Conservation (phyloP, 2,888 invertebrate species). For the Pandemis corylana region DNA sequence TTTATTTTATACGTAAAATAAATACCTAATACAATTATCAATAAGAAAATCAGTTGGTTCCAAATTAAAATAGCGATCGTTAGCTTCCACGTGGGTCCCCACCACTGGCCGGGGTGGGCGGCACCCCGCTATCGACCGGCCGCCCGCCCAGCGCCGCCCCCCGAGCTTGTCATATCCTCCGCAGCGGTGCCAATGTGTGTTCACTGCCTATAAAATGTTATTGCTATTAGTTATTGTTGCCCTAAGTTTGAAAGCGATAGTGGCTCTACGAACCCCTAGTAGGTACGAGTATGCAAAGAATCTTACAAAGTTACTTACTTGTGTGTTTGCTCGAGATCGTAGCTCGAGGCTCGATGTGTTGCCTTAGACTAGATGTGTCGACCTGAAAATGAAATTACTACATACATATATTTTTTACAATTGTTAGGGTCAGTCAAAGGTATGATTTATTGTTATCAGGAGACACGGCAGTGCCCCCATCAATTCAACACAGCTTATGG, state of each 20-base stretch:
- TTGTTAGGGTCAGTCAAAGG: too few relatives aligned
- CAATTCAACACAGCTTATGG: too few relatives aligned
- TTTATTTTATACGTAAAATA: background rate
- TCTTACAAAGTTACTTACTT: background rate
- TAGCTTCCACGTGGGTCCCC: conserved; percentile 44
- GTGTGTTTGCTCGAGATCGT: too few relatives aligned
- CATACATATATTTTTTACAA: too few relatives aligned
- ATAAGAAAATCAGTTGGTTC: conserved; percentile 19
- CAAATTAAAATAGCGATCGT: conserved; percentile 43
- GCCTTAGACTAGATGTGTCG: too few relatives aligned
- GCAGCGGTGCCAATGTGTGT: conserved; percentile 60
- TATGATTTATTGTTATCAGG: too few relatives aligned
- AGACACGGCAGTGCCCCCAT: too few relatives aligned
- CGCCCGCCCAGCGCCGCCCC: conserved; percentile 71
- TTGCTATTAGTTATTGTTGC: conserved; percentile 72
- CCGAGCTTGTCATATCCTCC: conserved; percentile 60
- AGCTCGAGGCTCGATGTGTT: too few relatives aligned
- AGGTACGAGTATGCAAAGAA: background rate
- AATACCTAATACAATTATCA: background rate
- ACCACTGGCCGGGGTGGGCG: conserved; percentile 50
- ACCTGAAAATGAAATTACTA: too few relatives aligned
- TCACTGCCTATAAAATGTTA: conserved; percentile 74
- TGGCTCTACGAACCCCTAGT: background rate
- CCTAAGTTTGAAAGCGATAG: conserved; percentile 59
- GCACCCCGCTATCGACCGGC: conserved; percentile 65